Evolutionary conservation across 2,797 vertebrate genomes (phyloP).

Genomic region (Scolopax rusticola): DNA sequence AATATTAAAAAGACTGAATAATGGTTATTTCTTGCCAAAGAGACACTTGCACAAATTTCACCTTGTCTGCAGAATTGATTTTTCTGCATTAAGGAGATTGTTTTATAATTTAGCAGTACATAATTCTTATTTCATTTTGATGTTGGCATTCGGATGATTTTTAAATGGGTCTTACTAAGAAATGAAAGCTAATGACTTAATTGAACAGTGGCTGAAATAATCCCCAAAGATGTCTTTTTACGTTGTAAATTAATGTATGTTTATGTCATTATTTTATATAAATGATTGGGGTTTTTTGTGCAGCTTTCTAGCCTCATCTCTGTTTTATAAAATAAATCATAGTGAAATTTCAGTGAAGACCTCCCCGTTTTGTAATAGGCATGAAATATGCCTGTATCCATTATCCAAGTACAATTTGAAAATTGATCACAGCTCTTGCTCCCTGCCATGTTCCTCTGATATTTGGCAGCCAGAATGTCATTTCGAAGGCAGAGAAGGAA

Average conservation of each 20-base stretch:
- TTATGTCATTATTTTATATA: constrained; percentile 17
- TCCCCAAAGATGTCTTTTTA: neutral
- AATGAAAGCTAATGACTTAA: constrained; percentile 39
- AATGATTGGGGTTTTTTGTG: neutral
- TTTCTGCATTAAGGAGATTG: constrained; percentile 37
- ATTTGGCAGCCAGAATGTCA: neutral
- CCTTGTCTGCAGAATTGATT: constrained; percentile 47
- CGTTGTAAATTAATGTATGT: neutral
- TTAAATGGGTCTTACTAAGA: neutral
- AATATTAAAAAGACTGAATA: neutral
- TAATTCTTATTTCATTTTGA: constrained; percentile 40
- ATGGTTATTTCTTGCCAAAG: constrained; percentile 12
- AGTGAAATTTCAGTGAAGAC: neutral
- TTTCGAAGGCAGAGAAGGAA: neutral
- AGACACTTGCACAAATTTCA: constrained; percentile 8
- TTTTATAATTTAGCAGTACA: constrained; percentile 47
- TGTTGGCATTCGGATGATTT: constrained; percentile 36
- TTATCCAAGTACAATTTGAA: neutral
- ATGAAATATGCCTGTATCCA: neutral
- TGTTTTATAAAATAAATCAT: neutral
- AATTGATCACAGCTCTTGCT: constrained; percentile 13
- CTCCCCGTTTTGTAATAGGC: neutral
- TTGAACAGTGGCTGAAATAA: constrained; percentile 14
- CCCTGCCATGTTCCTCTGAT: neutral
- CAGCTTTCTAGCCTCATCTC: neutral